These are phyloP conservation scores for Lomographa bimaculata DNA, from an alignment of 2,888 invertebrate genomes.

Conservation along the genomic window DNA sequence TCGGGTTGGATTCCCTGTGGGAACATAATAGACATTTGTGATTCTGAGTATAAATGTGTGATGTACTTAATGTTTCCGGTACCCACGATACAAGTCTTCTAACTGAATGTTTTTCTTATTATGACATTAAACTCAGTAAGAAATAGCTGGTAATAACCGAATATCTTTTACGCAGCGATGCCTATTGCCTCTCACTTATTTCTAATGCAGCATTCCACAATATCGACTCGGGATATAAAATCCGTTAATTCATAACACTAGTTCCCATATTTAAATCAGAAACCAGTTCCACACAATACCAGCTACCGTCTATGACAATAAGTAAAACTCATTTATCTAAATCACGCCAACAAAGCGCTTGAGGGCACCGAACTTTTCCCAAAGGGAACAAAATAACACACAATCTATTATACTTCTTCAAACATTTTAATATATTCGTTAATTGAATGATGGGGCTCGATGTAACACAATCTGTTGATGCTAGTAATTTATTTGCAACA, in stretches of 20 bases:
- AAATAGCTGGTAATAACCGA: no score
- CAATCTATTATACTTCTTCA: constrained; percentile 36
- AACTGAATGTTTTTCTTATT: no score
- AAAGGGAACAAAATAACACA: constrained; percentile 35
- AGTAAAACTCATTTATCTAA: constrained; percentile 55
- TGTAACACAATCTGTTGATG: constrained; percentile 52
- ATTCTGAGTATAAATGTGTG: no score
- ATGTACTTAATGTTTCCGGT: no score
- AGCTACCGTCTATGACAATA: constrained; percentile 38
- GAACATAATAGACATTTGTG: no score
- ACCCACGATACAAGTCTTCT: no score
- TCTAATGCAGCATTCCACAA: constrained; percentile 2
- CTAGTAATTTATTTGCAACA: constrained; percentile 61
- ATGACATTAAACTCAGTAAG: no score
- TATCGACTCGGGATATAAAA: constrained; percentile 17
- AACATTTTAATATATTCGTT: constrained; percentile 33
- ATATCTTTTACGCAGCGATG: no score
- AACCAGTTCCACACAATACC: constrained; percentile 35
- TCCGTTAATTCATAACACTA: constrained; percentile 21
- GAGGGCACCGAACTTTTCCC: constrained; percentile 38
- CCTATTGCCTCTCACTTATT: no score
- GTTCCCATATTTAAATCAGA: constrained; percentile 17
- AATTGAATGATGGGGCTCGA: constrained; percentile 33
- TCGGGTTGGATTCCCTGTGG: no score
- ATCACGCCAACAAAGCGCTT: constrained; percentile 32